Conservation (phyloP, 2,797 vertebrate genomes). For the Clarias platycephalus region DNA sequence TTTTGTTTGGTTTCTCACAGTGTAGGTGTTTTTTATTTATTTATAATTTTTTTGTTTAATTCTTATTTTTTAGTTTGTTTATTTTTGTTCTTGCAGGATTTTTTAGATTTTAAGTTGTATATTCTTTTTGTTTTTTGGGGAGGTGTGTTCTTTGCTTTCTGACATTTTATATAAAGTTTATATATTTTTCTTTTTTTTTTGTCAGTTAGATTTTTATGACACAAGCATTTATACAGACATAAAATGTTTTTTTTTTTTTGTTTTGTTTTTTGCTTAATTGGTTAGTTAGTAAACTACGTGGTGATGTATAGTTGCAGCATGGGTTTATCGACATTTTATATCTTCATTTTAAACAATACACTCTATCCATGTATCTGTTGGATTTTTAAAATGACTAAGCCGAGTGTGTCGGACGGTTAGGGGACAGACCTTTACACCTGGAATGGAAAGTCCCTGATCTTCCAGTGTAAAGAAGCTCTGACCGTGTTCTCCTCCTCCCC, state of each 20-base stretch:
- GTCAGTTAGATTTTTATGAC: no score
- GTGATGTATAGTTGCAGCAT: not conserved
- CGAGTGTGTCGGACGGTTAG: not conserved
- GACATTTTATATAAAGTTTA: no score
- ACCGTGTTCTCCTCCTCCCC: not conserved
- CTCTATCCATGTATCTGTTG: not conserved
- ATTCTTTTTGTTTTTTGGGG: not conserved
- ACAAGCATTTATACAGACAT: no score
- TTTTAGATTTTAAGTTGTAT: not conserved
- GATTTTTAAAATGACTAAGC: not conserved
- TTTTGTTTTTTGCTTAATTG: not conserved
- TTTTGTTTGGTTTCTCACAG: not conserved
- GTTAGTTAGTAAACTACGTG: no score
- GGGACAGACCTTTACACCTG: not conserved
- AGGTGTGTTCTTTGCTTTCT: no score
- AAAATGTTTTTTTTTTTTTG: no score
- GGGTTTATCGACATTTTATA: not conserved
- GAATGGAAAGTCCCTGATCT: constrained; percentile 32
- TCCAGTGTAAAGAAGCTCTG: not conserved
- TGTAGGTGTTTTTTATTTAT: not conserved
- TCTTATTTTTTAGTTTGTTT: not conserved
- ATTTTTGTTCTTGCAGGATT: not conserved
- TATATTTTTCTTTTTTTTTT: not conserved
- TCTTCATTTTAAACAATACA: not conserved
- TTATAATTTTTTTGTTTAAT: not conserved